phyloP scores from a whole-genome alignment of 2,113 vertebrate species.

The Aplodontia rufa region DNA sequence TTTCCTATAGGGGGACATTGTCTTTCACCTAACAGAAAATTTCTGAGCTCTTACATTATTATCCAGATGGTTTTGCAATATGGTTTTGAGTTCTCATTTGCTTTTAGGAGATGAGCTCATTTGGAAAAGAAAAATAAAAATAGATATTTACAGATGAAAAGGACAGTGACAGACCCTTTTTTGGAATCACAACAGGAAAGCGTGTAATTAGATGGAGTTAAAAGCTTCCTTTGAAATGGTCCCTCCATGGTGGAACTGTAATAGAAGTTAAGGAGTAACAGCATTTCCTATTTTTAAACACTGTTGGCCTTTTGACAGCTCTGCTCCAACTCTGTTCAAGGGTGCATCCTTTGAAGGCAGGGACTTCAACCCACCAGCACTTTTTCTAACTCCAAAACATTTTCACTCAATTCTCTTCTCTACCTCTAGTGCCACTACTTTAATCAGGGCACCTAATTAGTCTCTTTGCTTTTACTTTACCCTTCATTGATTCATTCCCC shows the following conservation, averaged over 20 bases:
- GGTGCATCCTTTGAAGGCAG: background rate
- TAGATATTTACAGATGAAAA: background rate
- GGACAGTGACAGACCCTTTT: background rate
- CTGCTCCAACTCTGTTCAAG: background rate
- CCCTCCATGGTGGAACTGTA: background rate
- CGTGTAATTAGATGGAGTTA: background rate
- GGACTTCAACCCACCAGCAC: background rate
- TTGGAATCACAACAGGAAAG: background rate
- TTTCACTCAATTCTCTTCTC: background rate
- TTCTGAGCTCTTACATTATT: background rate
- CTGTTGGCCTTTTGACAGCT: background rate
- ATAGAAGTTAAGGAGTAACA: background rate
- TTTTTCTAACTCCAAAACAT: background rate
- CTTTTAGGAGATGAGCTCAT: slow-evolving; percentile 32
- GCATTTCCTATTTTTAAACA: background rate
- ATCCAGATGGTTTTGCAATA: slow-evolving; percentile 19
- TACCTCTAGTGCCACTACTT: background rate
- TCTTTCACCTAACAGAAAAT: background rate
- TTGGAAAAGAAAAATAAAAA: background rate
- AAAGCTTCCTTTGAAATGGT: background rate
- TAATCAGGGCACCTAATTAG: background rate
- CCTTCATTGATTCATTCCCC: background rate
- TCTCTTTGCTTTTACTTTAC: background rate
- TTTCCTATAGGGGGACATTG: slow-evolving; percentile 2
- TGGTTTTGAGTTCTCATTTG: background rate